These are phyloP conservation scores for Dufourea novaeangliae DNA, from an alignment of 1,140 invertebrate genomes.

Conservation along the genomic window DNA sequence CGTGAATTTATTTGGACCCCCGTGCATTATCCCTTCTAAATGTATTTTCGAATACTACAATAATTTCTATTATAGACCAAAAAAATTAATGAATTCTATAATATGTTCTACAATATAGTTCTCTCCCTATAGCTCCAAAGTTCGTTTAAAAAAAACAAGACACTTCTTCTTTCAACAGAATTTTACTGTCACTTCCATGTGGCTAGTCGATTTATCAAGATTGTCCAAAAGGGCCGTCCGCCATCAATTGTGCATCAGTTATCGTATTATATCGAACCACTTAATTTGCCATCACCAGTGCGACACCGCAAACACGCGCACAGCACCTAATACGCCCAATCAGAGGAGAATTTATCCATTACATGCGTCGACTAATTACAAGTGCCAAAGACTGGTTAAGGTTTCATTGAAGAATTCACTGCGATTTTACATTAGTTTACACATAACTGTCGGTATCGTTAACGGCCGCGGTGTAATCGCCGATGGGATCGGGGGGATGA, in stretches of 20 bases:
- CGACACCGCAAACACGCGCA: not conserved
- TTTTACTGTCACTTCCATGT: not conserved
- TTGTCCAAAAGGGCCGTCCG: not conserved
- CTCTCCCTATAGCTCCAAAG: too few relatives aligned
- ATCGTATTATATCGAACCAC: slow-evolving; percentile 12
- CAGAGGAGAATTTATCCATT: slow-evolving; percentile 40
- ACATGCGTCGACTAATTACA: slow-evolving; percentile 32
- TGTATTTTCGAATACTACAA: too few relatives aligned
- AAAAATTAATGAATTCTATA: too few relatives aligned
- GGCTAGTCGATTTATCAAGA: not conserved
- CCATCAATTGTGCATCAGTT: not conserved
- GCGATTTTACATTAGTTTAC: not conserved
- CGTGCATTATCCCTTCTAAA: too few relatives aligned
- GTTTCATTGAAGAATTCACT: slow-evolving; percentile 18
- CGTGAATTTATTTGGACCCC: too few relatives aligned
- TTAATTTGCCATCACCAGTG: not conserved
- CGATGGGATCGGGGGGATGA: not conserved
- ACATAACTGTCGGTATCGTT: not conserved
- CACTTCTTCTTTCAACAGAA: not conserved
- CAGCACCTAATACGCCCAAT: slow-evolving; percentile 20
- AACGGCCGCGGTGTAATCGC: not conserved
- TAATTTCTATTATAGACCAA: too few relatives aligned
- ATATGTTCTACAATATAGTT: too few relatives aligned
- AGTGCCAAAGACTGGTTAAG: slow-evolving; percentile 12
- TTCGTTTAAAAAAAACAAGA: too few relatives aligned